A percentile compares a stretch with the other conserved stretches of the same genome.
Evolutionary conservation across 2,797 vertebrate species (phyloP).

Genomic region (Cirrhinus mrigala): DNA sequence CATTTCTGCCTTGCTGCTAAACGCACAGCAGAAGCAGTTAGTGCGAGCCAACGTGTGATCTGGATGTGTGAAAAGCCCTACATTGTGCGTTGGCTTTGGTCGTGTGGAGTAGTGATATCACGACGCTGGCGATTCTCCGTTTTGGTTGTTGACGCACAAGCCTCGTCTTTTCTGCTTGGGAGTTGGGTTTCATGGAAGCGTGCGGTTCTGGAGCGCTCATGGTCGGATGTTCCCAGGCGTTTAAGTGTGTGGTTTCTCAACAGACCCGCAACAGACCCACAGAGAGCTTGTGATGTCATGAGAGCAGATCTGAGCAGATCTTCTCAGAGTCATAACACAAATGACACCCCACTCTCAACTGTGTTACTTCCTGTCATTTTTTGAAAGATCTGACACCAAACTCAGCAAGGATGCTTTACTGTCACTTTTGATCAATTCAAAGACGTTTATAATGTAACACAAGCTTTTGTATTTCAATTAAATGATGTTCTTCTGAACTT

Average conservation of each 20-base stretch:
- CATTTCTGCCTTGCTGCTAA: background rate
- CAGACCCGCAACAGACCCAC: background rate
- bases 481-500: background rate
- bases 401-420: background rate
- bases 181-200: conserved; percentile 18
- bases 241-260: conserved; percentile 18
- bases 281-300: background rate
- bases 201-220: background rate
- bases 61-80: conserved; percentile 13
- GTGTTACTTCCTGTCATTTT: background rate
- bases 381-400: background rate
- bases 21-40: background rate
- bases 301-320: background rate
- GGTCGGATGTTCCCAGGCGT: conserved; percentile 16
- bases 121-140: conserved; percentile 8
- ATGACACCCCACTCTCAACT: background rate
- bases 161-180: background rate
- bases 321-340: background rate
- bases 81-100: background rate
- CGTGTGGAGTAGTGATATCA: background rate
- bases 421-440: no score
- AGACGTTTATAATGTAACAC: no score
- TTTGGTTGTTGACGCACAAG: background rate
- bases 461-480: background rate
- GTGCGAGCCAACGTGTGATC: background rate